A percentile compares a stretch with the other conserved stretches of the same genome.
These are phyloP conservation scores for Xanthostigma xanthostigma DNA, from an alignment of 2,888 invertebrate species.

Conservation along the genomic window DNA sequence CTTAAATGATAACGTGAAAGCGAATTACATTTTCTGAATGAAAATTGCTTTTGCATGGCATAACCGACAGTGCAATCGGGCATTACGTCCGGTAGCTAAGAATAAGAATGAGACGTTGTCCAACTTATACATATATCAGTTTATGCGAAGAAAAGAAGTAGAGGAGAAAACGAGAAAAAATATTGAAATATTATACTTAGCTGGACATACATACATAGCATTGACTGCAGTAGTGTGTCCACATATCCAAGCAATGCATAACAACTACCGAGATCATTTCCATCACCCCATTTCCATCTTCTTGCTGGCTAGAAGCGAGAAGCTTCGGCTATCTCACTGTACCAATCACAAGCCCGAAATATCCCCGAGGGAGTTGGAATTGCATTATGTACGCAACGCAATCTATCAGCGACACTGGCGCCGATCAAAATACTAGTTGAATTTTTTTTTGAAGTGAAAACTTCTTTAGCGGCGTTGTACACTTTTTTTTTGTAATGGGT, in stretches of 20 bases:
- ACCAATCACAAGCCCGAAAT: constrained; percentile 2
- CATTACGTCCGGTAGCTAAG: too few relatives aligned
- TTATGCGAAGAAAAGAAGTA: not conserved
- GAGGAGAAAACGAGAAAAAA: not conserved
- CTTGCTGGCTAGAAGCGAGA: not conserved
- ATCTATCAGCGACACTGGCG: constrained; percentile 2
- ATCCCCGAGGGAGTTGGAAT: not conserved
- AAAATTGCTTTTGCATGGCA: too few relatives aligned
- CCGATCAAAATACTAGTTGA: not conserved
- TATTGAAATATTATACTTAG: not conserved
- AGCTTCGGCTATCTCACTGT: not conserved
- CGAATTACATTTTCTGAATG: too few relatives aligned
- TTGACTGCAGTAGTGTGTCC: not conserved
- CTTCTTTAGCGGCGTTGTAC: too few relatives aligned
- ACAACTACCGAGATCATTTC: constrained; percentile 2
- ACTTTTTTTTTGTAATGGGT: too few relatives aligned
- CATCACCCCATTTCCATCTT: constrained; percentile 2
- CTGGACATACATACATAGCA: not conserved
- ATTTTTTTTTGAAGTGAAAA: too few relatives aligned
- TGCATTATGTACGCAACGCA: constrained; percentile 6
- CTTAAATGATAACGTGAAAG: too few relatives aligned
- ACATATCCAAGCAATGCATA: constrained; percentile 3
- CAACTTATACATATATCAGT: not conserved
- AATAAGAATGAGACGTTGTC: not conserved
- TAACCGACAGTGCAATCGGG: too few relatives aligned